phyloP scores from a whole-genome alignment of 1,140 invertebrate genomes.

The Cydia fagiglandana region DNA sequence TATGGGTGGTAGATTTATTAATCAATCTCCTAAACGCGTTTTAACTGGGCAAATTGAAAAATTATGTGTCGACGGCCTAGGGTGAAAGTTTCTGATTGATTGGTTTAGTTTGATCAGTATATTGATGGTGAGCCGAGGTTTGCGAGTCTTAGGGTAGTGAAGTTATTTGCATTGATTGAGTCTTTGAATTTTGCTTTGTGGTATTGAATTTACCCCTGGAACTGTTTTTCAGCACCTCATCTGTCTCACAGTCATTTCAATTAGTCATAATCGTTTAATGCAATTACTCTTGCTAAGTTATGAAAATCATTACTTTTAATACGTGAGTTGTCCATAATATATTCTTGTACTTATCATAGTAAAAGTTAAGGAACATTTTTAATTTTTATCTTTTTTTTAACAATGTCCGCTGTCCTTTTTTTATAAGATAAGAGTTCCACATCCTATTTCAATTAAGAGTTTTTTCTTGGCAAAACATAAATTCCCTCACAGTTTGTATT shows the following conservation, averaged over 20 bases:
- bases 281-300: too few relatives aligned
- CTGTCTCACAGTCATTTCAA: not conserved
- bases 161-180: conserved; percentile 19
- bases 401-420: too few relatives aligned
- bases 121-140: conserved; percentile 32
- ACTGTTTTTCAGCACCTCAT: not conserved
- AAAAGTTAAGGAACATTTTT: too few relatives aligned
- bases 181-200: conserved; percentile 10
- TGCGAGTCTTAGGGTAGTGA: not conserved
- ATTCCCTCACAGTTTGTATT: conserved; percentile 1
- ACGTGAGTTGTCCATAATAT: too few relatives aligned
- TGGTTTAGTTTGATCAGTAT: conserved; percentile 36
- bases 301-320: too few relatives aligned
- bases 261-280: not conserved
- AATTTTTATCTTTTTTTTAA: too few relatives aligned
- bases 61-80: conserved; percentile 41
- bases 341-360: too few relatives aligned
- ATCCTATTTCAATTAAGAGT: not conserved
- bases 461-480: not conserved
- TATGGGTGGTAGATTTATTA: conserved; percentile 64
- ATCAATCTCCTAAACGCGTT: conserved; percentile 63
- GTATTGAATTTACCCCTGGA: not conserved
- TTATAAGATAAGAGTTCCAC: not conserved
- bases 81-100: conserved; percentile 27
- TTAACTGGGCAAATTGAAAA: conserved; percentile 43